Evolutionary conservation across 2,113 vertebrate genomes (phyloP), one percentile per base, ranked within the genome.

Genomic region (Formicarius rufipectus): DNA sequence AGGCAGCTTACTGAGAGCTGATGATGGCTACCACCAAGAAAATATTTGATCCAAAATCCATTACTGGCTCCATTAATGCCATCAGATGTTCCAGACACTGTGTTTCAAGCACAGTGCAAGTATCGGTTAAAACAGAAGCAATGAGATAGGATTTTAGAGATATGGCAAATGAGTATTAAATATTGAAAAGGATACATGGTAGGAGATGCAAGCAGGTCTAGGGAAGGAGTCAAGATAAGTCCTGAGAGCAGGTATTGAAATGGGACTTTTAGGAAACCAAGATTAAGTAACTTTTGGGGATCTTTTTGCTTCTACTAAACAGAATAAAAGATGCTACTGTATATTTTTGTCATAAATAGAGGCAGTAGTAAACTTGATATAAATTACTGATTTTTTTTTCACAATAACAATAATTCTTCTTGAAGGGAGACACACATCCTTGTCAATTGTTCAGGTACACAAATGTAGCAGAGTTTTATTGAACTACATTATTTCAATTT

Each of bases 41-140:
- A 93, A 56, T 59, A 62, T 91, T 92, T 92, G 87, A 92, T 87
- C 39, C 49, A 81, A 72, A 95, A 72, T 74, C 40, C 72, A 7
- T 89, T 82, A 53, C 37, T 67, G 22, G 11, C 11, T 89, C 78
- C 52, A n/a, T 87, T 84, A 92, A 81, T 60, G 22, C 19, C 56
- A 56, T 77, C 28, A 75, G 52, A 23, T 59, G 33, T 56, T 84
- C 42, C n/a, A 80, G 80, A 71, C 22, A 40, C 35, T 31, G 37
- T 73, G 33, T 78, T 92, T 78, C 20, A 50, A 40, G 12, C 64
- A 84, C 0, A 0, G 10, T 33, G 24, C 33, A 87, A 73, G 10
- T 52, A 49, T 44, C 14, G 24, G 15, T 50, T 77, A 63, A 86
- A 86, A 37, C 5, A 72, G 30, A 35, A 47, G 16, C 44, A 89